phyloP scores from a whole-genome alignment of 2,888 invertebrate species.

The Phortica magna region DNA sequence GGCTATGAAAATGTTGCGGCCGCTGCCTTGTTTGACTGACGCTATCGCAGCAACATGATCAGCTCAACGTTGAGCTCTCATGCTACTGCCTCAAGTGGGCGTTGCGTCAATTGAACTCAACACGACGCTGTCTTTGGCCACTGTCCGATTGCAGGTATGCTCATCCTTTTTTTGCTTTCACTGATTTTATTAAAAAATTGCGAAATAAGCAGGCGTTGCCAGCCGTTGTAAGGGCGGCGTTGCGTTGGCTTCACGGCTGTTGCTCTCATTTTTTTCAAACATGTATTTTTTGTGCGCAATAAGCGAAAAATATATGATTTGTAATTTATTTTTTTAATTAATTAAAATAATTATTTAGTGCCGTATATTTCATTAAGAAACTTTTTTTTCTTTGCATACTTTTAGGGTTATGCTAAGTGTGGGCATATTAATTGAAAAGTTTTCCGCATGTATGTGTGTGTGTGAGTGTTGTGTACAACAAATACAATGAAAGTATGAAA shows the following conservation, averaged over 20 bases:
- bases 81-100: slow-evolving; percentile 19
- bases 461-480: no score
- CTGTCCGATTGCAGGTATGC: slow-evolving; percentile 30
- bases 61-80: neutral
- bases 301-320: slow-evolving; percentile 39
- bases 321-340: slow-evolving; percentile 66
- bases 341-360: slow-evolving; percentile 57
- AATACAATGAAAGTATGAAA: no score
- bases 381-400: neutral
- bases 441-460: neutral
- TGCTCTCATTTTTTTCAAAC: slow-evolving; percentile 4
- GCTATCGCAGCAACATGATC: slow-evolving; percentile 29
- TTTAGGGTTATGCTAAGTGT: neutral
- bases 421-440: neutral
- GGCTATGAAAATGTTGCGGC: slow-evolving; percentile 20
- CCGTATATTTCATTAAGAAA: slow-evolving; percentile 14
- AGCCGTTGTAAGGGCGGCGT: neutral
- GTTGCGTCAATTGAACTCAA: slow-evolving; percentile 5
- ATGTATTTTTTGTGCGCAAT: slow-evolving; percentile 43
- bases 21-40: slow-evolving; percentile 29
- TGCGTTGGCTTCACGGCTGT: neutral
- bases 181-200: slow-evolving; percentile 25
- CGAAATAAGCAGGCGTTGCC: slow-evolving; percentile 31
- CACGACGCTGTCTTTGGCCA: neutral
- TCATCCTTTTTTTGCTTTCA: slow-evolving; percentile 20